phyloP scores from a whole-genome alignment of 1,140 invertebrate species.

The Pseudomyrmex gracilis region DNA sequence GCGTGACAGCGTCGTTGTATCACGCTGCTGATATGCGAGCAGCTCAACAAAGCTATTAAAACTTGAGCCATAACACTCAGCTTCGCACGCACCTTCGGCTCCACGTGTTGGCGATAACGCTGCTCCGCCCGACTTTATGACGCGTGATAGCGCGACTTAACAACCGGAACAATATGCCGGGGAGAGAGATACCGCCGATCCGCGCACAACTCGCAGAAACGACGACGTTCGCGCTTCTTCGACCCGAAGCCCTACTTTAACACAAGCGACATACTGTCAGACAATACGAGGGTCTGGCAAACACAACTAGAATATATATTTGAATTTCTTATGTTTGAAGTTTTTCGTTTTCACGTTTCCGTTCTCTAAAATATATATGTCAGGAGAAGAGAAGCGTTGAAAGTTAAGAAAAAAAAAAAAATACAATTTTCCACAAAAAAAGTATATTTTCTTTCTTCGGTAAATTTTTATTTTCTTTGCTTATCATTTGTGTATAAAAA shows the following conservation, averaged over 20 bases:
- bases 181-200: constrained; percentile 35
- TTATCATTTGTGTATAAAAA: neutral
- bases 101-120: constrained; percentile 72
- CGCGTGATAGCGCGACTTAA: constrained; percentile 66
- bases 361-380: neutral
- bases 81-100: constrained; percentile 73
- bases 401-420: too few relatives aligned
- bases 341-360: neutral
- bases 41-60: constrained; percentile 70
- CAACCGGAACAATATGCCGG: constrained; percentile 39
- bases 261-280: neutral
- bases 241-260: neutral
- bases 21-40: constrained; percentile 57
- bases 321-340: neutral
- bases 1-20: constrained; percentile 56
- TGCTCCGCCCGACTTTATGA: constrained; percentile 73
- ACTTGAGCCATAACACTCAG: constrained; percentile 70
- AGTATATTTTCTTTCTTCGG: neutral
- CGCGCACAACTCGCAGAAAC: constrained; percentile 12
- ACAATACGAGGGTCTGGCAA: neutral
- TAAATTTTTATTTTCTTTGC: neutral
- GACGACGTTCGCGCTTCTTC: neutral
- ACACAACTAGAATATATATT: too few relatives aligned
- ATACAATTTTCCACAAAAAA: too few relatives aligned
- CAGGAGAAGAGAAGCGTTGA: too few relatives aligned